These are phyloP conservation scores for Sinocyclocheilus maitianheensis DNA, from an alignment of 2,113 vertebrate genomes.

Conservation along the genomic window DNA sequence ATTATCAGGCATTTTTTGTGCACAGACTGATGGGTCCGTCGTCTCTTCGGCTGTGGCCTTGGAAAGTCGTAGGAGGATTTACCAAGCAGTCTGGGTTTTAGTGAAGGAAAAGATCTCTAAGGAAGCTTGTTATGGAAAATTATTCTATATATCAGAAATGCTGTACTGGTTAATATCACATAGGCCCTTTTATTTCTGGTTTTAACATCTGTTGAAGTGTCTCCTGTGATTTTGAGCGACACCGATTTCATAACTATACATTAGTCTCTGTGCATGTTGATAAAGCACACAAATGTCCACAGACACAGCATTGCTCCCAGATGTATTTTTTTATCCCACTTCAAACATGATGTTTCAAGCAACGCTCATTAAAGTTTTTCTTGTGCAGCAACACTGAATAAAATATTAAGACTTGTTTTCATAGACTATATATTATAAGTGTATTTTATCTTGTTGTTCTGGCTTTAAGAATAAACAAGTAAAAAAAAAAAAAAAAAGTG, in stretches of 20 bases:
- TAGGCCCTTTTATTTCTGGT: neutral
- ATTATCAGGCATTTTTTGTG: neutral
- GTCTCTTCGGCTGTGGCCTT: constrained; percentile 6
- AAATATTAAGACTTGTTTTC: neutral
- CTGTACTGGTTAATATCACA: neutral
- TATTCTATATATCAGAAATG: neutral
- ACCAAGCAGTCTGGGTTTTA: neutral
- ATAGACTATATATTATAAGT: neutral
- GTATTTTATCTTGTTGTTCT: neutral
- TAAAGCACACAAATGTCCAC: neutral
- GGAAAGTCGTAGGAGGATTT: constrained; percentile 6
- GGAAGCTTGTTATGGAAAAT: neutral
- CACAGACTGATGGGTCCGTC: neutral
- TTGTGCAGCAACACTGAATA: too few species aligned
- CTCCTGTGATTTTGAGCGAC: neutral
- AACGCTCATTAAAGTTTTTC: neutral
- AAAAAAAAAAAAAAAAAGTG: neutral
- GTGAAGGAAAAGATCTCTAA: neutral
- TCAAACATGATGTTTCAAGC: neutral
- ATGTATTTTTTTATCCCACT: neutral
- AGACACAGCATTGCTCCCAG: neutral
- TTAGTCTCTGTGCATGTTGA: neutral
- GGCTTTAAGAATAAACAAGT: neutral
- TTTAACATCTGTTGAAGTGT: neutral
- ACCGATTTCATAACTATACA: neutral